Evolutionary conservation across 2,113 vertebrate species (phyloP), one percentile per base, ranked within the genome.

Genomic region (Corynorhinus townsendii): DNA sequence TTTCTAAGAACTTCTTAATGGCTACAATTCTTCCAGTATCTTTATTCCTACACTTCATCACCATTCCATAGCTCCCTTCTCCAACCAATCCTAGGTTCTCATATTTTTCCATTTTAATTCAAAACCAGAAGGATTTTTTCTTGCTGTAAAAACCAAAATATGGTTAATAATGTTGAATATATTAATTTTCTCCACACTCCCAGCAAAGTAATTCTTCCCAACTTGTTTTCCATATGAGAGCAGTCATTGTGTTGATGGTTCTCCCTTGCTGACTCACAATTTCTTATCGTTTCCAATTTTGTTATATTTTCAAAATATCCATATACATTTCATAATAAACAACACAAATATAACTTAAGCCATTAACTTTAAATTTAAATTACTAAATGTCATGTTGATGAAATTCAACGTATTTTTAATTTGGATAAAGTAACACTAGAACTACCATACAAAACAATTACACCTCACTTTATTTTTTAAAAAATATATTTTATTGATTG

Each of bases 1-100:
- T 98, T 87, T 99, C 99, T 98, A 99, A 82, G 95, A 99, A 99
- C 95, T 99, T 99, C 98, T 99, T 99, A 73, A 99, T 98, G 68
- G 99, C 99, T 17, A 99, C 99, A 20, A 99, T 98, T 59, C 98
- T 98, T 15, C 99, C 99, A 20, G 35, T 99, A 84, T 99, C 98
- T 76, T 97, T 98, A 95, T 99, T 98, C 1, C 99, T 98, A 87
- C 99, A 99, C 66, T 99, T 99, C 76, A 98, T 98, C 95, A 99
- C 99, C 47, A 98, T 97, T 1, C 99, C 99, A 62, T 99, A 99
- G 90, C 99, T 99, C 35, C 99, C 99, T 95, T 99, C 98, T 19
- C 99, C 99, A 17, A 99, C 98, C 24, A 99, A 95, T 49, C 98
- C 99, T 49, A 99, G 97, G 89, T 98, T 98, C 97, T 99, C 99